A percentile compares a stretch with the other conserved stretches of the same genome.
Conservation (phyloP, 2,113 vertebrate genomes). For the Jaculus jaculus region DNA sequence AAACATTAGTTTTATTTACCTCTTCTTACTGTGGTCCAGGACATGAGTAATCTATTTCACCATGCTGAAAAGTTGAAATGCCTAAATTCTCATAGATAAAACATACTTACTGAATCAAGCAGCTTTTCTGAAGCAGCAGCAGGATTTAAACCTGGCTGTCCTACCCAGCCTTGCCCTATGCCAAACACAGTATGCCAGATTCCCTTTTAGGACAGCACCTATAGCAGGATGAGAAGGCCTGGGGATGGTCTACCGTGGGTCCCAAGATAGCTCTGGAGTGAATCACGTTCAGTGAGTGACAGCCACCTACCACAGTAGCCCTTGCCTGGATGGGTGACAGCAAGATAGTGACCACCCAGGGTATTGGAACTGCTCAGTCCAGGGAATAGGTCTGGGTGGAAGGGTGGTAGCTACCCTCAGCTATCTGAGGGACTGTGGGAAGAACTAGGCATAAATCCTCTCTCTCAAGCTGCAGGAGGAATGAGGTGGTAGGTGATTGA, state of each 20-base stretch:
- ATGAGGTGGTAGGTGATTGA: neutral
- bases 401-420: too few relatives aligned
- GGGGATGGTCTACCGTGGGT: rapidly evolving
- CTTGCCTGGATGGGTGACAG: neutral
- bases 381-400: neutral
- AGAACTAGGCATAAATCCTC: neutral
- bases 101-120: neutral
- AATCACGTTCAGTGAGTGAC: neutral
- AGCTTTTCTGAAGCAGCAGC: neutral
- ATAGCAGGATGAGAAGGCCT: neutral
- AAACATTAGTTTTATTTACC: neutral
- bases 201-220: neutral
- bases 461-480: neutral
- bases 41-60: neutral
- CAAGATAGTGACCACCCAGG: neutral
- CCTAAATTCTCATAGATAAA: neutral
- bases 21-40: neutral
- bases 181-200: rapidly evolving
- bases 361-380: neutral
- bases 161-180: neutral
- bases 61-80: neutral
- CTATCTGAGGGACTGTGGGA: rapidly evolving
- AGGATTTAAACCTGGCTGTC: neutral
- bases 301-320: too few relatives aligned
- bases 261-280: neutral